These are phyloP conservation scores for Toxotes lorentzi DNA, from an alignment of 2,797 vertebrate species.

Conservation along the genomic window DNA sequence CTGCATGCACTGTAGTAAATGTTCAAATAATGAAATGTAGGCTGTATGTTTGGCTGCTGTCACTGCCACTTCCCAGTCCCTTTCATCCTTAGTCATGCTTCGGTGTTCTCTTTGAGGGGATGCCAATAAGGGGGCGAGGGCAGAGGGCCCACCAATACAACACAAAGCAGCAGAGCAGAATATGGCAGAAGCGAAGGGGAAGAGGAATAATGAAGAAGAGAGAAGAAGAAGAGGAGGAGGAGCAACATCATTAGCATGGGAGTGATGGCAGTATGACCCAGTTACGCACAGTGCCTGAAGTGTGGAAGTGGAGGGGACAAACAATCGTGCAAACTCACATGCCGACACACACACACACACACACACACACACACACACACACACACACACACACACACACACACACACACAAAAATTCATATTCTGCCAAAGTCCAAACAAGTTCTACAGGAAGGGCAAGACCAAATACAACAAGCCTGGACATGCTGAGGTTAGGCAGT, in stretches of 20 bases:
- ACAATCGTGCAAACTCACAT: slow-evolving; percentile 26
- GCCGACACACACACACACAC: slow-evolving; percentile 23
- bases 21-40: slow-evolving; percentile 34
- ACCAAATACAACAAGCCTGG: slow-evolving; percentile 24
- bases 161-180: slow-evolving; percentile 56
- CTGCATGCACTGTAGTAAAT: slow-evolving; percentile 1
- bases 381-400: slow-evolving; percentile 27
- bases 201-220: slow-evolving; percentile 40
- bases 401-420: neutral
- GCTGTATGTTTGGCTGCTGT: slow-evolving; percentile 18
- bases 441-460: slow-evolving; percentile 27
- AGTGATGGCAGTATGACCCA: slow-evolving; percentile 75
- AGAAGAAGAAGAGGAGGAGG: slow-evolving; percentile 51
- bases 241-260: slow-evolving; percentile 50
- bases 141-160: slow-evolving; percentile 23
- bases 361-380: slow-evolving; percentile 19
- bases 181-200: slow-evolving; percentile 31
- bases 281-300: slow-evolving; percentile 75
- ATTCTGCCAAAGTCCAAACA: slow-evolving; percentile 31
- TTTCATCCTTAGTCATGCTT: slow-evolving; percentile 68
- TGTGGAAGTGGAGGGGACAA: slow-evolving; percentile 34
- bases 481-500: slow-evolving; percentile 27
- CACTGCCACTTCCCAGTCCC: slow-evolving; percentile 19
- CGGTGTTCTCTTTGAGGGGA: slow-evolving; percentile 53
- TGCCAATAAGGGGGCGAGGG: slow-evolving; percentile 47